These are phyloP conservation scores for Polydrusus tereticollis DNA, from an alignment of 2,888 invertebrate genomes.

Conservation along the genomic window DNA sequence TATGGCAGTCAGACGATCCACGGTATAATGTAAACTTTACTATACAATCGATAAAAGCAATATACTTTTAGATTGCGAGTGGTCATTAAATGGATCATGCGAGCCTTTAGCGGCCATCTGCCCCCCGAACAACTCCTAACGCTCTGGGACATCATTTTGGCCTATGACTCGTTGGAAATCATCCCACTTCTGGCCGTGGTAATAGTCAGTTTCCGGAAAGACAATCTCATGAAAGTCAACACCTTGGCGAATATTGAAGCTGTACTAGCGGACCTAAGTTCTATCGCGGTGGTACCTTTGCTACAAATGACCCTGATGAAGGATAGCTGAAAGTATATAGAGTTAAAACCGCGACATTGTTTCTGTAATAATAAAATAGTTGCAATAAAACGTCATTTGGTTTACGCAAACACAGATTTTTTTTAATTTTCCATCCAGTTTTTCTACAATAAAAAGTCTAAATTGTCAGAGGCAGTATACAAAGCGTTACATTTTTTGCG, in stretches of 20 bases:
- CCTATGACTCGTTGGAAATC: slow-evolving; percentile 92
- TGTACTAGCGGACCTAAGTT: slow-evolving; percentile 88
- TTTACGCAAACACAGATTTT: too few species aligned
- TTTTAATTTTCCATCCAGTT: too few species aligned
- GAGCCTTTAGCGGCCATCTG: slow-evolving; percentile 95
- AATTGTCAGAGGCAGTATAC: too few species aligned
- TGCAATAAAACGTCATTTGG: background rate
- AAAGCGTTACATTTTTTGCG: too few species aligned
- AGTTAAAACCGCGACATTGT: too few species aligned
- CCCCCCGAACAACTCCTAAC: slow-evolving; percentile 92
- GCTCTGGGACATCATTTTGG: slow-evolving; percentile 93
- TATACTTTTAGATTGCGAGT: slow-evolving; percentile 78
- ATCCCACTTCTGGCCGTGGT: slow-evolving; percentile 88
- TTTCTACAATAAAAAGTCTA: too few species aligned
- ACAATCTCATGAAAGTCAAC: slow-evolving; percentile 82
- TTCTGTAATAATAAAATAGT: background rate
- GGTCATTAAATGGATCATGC: slow-evolving; percentile 96
- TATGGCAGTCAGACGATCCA: too few species aligned
- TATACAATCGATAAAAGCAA: too few species aligned
- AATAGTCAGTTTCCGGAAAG: slow-evolving; percentile 87
- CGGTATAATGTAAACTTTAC: too few species aligned
- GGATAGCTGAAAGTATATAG: slow-evolving; percentile 66
- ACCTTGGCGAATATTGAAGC: slow-evolving; percentile 87
- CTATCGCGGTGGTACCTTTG: slow-evolving; percentile 87
- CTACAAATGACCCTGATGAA: slow-evolving; percentile 84